These are phyloP conservation scores for Carpatolechia fugitivella DNA, from an alignment of 2,888 invertebrate species.

Conservation along the genomic window DNA sequence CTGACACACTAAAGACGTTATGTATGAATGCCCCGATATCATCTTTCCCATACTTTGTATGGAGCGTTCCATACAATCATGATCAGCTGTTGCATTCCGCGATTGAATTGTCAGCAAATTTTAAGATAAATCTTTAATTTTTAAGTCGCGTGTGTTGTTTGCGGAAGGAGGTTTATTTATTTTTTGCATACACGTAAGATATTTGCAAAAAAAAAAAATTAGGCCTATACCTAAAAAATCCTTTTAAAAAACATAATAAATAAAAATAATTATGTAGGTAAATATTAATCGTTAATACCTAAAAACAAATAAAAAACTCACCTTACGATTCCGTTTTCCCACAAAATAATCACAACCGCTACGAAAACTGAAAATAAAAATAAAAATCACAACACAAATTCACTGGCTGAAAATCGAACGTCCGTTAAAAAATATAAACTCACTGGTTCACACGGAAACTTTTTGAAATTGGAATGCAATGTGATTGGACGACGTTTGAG, in stretches of 20 bases:
- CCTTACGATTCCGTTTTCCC: constrained; percentile 26
- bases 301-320: constrained; percentile 34
- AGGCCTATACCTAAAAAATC: too few species aligned
- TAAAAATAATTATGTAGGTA: constrained; percentile 1
- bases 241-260: neutral
- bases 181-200: too few species aligned
- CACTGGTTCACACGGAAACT: constrained; percentile 20
- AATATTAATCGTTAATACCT: neutral
- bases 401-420: constrained; percentile 27
- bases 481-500: constrained; percentile 25
- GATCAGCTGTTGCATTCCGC: constrained; percentile 3
- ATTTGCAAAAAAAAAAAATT: too few species aligned
- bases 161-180: neutral
- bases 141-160: neutral
- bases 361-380: constrained; percentile 32
- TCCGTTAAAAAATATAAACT: constrained; percentile 20
- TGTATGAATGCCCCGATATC: constrained; percentile 14
- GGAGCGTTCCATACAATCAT: neutral
- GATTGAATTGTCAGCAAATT: neutral
- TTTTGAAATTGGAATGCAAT: constrained; percentile 30
- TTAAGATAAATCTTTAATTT: constrained; percentile 1
- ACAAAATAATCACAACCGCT: constrained; percentile 30
- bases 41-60: constrained; percentile 13
- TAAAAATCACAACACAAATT: constrained; percentile 31
- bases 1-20: constrained; percentile 7